phyloP scores from a whole-genome alignment of 92 coral and sea anemone species.

The Galaxea fascicularis region DNA sequence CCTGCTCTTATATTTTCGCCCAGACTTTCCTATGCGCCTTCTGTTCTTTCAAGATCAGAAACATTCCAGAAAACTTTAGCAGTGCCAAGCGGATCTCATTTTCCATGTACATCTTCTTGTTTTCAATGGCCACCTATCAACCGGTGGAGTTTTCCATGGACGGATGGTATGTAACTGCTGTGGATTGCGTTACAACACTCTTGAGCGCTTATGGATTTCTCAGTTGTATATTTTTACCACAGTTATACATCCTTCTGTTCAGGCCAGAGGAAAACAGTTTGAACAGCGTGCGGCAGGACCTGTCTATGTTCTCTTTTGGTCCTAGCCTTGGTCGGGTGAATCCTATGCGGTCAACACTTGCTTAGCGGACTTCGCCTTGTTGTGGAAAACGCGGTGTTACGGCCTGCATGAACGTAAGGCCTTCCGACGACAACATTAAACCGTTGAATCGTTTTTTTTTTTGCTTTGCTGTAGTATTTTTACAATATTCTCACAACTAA shows the following conservation, averaged over 20 bases:
- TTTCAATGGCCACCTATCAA: slow-evolving; percentile 63
- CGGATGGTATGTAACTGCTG: slow-evolving; percentile 57
- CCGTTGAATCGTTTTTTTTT: too few relatives aligned
- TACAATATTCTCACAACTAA: too few relatives aligned
- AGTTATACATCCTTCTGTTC: slow-evolving; percentile 45
- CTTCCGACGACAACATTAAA: too few relatives aligned
- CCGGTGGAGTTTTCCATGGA: slow-evolving; percentile 67
- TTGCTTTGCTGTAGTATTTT: too few relatives aligned
- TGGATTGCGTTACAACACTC: slow-evolving; percentile 63
- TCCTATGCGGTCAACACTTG: background rate
- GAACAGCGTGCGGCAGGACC: background rate
- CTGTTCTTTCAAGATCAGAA: slow-evolving; percentile 71
- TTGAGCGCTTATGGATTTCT: slow-evolving; percentile 65
- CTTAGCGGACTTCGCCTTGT: background rate
- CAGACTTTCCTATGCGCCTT: slow-evolving; percentile 61
- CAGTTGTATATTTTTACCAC: slow-evolving; percentile 57
- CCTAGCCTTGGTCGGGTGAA: background rate
- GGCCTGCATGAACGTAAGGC: too few relatives aligned
- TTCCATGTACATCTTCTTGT: slow-evolving; percentile 54
- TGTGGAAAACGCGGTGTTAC: too few relatives aligned
- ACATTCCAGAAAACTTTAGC: slow-evolving; percentile 64
- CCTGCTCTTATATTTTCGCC: slow-evolving; percentile 48
- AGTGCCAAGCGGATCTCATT: slow-evolving; percentile 63
- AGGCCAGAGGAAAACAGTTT: slow-evolving; percentile 55
- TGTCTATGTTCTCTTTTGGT: background rate